Percentiles rank a stretch among this genome's conserved stretches.
These are phyloP conservation scores for Ceratina japonica DNA, from an alignment of 1,140 invertebrate genomes.

Conservation along the genomic window DNA sequence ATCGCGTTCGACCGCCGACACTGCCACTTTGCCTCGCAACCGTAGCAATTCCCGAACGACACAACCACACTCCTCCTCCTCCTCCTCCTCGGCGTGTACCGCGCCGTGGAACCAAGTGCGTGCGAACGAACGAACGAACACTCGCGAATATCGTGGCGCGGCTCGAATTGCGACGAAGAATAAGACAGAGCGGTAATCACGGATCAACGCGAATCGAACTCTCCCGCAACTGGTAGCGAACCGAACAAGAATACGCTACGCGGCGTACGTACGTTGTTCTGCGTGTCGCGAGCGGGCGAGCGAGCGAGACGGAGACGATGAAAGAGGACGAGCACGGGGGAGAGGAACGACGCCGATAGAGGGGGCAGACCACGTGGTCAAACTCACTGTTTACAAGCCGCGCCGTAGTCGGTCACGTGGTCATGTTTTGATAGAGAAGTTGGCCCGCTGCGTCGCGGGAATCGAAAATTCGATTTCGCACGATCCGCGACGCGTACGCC, in stretches of 20 bases:
- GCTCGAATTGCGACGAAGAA: neutral
- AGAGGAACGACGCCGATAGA: constrained; percentile 48
- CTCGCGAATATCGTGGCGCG: neutral
- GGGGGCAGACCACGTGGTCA: constrained; percentile 74
- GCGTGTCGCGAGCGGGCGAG: constrained; percentile 49
- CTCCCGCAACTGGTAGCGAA: constrained; percentile 53
- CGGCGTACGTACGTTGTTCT: constrained; percentile 48
- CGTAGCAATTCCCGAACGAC: too few species aligned
- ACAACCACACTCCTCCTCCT: too few species aligned
- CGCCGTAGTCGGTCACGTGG: constrained; percentile 71
- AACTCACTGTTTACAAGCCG: constrained; percentile 74
- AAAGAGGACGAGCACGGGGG: constrained; percentile 4
- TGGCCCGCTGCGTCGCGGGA: constrained; percentile 47
- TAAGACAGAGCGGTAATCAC: constrained; percentile 14
- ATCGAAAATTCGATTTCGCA: neutral
- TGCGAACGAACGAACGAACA: neutral
- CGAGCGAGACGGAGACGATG: constrained; percentile 5
- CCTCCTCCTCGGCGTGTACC: neutral
- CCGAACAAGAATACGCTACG: constrained; percentile 57
- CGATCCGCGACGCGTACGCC: neutral
- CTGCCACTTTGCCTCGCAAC: constrained; percentile 21
- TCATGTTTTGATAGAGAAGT: constrained; percentile 69
- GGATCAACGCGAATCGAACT: constrained; percentile 48
- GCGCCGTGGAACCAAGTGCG: too few species aligned
- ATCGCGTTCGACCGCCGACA: constrained; percentile 27